Evolutionary conservation across 2,888 invertebrate genomes (phyloP).

Genomic region (Mythimna lalbum): DNA sequence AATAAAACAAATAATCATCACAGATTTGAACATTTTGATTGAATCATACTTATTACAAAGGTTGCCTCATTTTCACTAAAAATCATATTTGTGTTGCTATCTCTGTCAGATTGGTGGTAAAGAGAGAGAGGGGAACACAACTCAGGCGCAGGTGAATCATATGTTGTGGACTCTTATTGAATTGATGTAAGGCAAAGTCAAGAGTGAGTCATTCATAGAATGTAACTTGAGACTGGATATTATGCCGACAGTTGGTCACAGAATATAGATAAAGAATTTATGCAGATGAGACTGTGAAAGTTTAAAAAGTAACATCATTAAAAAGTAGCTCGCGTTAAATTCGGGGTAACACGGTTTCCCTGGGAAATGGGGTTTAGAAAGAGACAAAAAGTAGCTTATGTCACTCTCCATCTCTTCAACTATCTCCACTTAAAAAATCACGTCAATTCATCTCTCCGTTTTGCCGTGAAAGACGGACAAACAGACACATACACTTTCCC

Average conservation of each 20-base stretch:
- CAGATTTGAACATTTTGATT: constrained; percentile 22
- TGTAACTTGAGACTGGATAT: constrained; percentile 41
- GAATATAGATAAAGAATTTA: constrained; percentile 44
- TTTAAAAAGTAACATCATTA: not conserved
- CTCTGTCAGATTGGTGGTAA: constrained; percentile 14
- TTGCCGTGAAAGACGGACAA: too few species aligned
- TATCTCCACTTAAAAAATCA: too few species aligned
- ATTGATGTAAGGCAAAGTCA: constrained; percentile 75
- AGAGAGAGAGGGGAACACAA: constrained; percentile 37
- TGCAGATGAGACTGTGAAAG: constrained; percentile 51
- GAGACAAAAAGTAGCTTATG: too few species aligned
- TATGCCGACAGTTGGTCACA: constrained; percentile 40
- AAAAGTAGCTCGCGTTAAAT: too few species aligned
- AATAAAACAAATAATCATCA: constrained; percentile 30
- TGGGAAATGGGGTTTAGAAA: too few species aligned
- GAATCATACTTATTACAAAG: constrained; percentile 37
- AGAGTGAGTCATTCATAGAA: constrained; percentile 60
- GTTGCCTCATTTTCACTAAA: constrained; percentile 37
- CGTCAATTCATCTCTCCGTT: too few species aligned
- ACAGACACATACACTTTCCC: too few species aligned
- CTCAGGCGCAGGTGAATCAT: constrained; percentile 65
- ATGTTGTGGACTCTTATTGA: constrained; percentile 68
- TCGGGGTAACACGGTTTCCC: too few species aligned
- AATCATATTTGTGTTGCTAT: constrained; percentile 19
- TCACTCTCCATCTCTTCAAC: too few species aligned